Percentiles rank a stretch among this genome's conserved stretches.
These are phyloP conservation scores for Melanotaenia trifasciata DNA, from an alignment of 2,797 vertebrate genomes.

Conservation along the genomic window DNA sequence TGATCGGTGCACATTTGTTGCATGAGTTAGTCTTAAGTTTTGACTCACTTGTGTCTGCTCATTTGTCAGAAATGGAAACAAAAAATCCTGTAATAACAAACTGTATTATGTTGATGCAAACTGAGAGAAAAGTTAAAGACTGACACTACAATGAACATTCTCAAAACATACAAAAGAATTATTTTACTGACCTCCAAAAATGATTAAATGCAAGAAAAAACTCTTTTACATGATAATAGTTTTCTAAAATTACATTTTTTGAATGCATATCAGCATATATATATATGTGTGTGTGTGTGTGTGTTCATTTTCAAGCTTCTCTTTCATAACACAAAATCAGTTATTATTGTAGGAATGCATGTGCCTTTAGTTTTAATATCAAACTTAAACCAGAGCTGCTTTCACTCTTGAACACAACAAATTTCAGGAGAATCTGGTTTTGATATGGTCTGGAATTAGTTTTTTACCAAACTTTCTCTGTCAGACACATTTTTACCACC, in stretches of 20 bases:
- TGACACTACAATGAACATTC: not conserved
- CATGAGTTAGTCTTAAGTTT: no score
- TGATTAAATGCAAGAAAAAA: not conserved
- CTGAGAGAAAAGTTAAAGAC: not conserved
- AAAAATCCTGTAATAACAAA: not conserved
- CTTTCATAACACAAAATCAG: not conserved
- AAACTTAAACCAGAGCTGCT: not conserved
- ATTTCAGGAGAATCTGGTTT: not conserved
- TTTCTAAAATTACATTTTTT: not conserved
- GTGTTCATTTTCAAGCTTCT: not conserved
- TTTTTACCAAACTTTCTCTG: not conserved
- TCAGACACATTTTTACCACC: slow-evolving; percentile 1
- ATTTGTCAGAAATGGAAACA: not conserved
- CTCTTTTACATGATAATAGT: not conserved
- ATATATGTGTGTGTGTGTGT: not conserved
- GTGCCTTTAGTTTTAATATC: not conserved
- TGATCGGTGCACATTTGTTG: not conserved
- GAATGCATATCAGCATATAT: not conserved
- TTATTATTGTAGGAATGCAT: not conserved
- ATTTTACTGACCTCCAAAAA: not conserved
- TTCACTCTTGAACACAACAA: not conserved
- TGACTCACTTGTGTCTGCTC: not conserved
- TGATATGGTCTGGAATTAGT: not conserved
- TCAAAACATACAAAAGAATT: not conserved
- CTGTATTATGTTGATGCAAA: not conserved